phyloP scores from a whole-genome alignment of 2,888 invertebrate genomes.

The Brachyopa scutellaris region DNA sequence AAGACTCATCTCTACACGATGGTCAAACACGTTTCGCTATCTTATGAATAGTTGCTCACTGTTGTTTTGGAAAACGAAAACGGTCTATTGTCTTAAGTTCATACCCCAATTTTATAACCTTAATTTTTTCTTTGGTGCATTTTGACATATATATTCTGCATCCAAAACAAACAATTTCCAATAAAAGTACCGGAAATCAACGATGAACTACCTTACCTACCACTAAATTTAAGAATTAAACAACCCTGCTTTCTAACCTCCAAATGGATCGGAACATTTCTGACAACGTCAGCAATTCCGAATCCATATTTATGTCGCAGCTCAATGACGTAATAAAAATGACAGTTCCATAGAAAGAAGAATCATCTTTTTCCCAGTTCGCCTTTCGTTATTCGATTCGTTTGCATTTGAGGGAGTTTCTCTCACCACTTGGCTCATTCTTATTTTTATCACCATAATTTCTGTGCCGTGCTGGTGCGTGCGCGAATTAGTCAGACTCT shows the following conservation, averaged over 20 bases:
- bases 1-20: too few relatives aligned
- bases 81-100: too few relatives aligned
- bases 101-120: too few relatives aligned
- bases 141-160: too few relatives aligned
- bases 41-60: too few relatives aligned
- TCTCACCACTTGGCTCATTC: constrained; percentile 66
- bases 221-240: background rate
- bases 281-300: constrained; percentile 60
- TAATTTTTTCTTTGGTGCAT: too few relatives aligned
- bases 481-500: constrained; percentile 66
- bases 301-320: constrained; percentile 50
- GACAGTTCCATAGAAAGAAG: constrained; percentile 44
- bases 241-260: constrained; percentile 28
- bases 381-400: constrained; percentile 56
- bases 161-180: too few relatives aligned
- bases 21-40: too few relatives aligned
- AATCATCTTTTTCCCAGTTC: constrained; percentile 12
- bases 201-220: background rate
- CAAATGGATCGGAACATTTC: background rate
- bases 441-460: constrained; percentile 70
- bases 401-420: constrained; percentile 65
- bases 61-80: too few relatives aligned
- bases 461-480: constrained; percentile 59
- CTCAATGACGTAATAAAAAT: constrained; percentile 44
- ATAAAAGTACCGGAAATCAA: too few relatives aligned